phyloP scores from a whole-genome alignment of 1,140 invertebrate species.

The Palaemon carinicauda region DNA sequence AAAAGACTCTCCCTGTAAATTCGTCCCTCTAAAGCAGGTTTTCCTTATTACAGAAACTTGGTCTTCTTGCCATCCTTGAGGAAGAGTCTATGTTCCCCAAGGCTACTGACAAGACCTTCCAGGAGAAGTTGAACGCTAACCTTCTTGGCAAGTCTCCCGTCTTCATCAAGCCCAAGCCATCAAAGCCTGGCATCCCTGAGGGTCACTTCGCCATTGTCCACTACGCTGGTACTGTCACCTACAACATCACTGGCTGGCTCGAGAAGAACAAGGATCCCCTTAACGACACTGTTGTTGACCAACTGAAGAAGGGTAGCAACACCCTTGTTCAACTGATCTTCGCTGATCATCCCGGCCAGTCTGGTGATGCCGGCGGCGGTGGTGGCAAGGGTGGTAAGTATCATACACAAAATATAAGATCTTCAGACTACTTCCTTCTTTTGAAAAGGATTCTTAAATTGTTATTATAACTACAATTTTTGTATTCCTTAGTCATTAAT shows the following conservation, averaged over 20 bases:
- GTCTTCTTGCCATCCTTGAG: constrained; percentile 40
- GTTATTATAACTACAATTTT: too few species aligned
- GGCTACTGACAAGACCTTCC: constrained; percentile 42
- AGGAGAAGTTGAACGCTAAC: constrained; percentile 59
- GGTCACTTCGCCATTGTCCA: constrained; percentile 57
- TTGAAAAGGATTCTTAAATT: not conserved
- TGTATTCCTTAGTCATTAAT: too few species aligned
- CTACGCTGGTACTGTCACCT: constrained; percentile 47
- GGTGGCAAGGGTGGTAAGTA: constrained; percentile 60
- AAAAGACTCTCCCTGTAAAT: not conserved
- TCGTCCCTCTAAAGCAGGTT: not conserved
- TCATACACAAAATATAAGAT: not conserved
- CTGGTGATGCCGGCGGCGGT: constrained; percentile 48
- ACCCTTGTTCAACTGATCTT: constrained; percentile 63
- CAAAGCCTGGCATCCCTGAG: constrained; percentile 63
- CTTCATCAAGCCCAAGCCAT: constrained; percentile 67
- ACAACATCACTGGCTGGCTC: constrained; percentile 46
- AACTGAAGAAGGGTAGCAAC: constrained; percentile 60
- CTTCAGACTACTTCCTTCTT: not conserved
- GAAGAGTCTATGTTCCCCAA: constrained; percentile 52
- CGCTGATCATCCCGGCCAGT: constrained; percentile 64
- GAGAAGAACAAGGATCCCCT: constrained; percentile 54
- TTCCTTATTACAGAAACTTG: constrained; percentile 18
- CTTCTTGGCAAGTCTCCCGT: constrained; percentile 67
- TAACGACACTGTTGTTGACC: constrained; percentile 46